phyloP scores from a whole-genome alignment of 1,140 invertebrate genomes.

The Cecropterus lyciades region DNA sequence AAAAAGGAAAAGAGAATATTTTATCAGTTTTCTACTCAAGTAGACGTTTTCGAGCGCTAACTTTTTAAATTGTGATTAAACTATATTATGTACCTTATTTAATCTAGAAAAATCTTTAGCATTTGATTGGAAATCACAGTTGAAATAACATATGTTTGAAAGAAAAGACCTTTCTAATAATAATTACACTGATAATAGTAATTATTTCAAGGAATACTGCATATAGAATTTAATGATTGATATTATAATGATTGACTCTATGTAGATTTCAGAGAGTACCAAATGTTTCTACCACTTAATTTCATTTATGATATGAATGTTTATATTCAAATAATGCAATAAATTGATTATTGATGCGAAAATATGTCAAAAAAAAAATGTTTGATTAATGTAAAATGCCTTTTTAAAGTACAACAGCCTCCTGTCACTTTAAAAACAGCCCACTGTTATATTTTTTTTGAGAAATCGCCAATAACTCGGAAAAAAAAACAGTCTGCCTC shows the following conservation, averaged over 20 bases:
- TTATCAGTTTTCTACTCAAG: too few relatives aligned
- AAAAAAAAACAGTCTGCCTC: conserved; percentile 35
- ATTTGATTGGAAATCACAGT: conserved; percentile 28
- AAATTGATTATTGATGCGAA: conserved; percentile 35
- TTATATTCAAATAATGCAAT: too few relatives aligned
- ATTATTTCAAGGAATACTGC: conserved; percentile 24
- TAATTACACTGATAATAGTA: conserved; percentile 19
- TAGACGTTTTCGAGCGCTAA: conserved; percentile 1
- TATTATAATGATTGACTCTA: too few relatives aligned
- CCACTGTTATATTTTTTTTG: conserved; percentile 35
- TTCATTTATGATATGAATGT: conserved; percentile 33
- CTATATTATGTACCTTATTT: conserved; percentile 23
- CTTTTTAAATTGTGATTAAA: conserved; percentile 4
- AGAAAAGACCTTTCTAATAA: too few relatives aligned
- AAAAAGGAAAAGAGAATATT: too few relatives aligned
- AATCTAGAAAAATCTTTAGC: conserved; percentile 26
- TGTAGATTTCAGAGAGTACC: conserved; percentile 36
- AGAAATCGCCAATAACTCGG: conserved; percentile 38
- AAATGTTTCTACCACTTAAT: conserved; percentile 30
- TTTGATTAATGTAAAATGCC: conserved; percentile 34
- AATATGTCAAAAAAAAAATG: too few relatives aligned
- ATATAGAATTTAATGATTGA: conserved; percentile 20
- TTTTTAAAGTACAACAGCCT: conserved; percentile 35
- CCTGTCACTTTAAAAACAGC: conserved; percentile 34
- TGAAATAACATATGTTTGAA: too few relatives aligned